These are phyloP conservation scores for Rhopalosiphum nymphaeae DNA, from an alignment of 2,888 invertebrate genomes.

Conservation along the genomic window DNA sequence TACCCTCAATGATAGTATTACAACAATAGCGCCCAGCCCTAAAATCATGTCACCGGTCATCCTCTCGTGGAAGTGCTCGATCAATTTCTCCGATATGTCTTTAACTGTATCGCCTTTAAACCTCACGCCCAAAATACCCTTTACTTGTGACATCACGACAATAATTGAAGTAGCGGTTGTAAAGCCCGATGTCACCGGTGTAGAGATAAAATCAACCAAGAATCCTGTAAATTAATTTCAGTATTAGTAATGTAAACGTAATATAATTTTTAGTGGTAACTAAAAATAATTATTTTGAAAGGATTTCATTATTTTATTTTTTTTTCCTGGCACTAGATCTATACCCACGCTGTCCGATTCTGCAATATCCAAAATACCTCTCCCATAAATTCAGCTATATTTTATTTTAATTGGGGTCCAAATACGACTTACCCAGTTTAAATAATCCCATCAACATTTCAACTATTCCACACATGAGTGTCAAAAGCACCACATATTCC, in stretches of 20 bases:
- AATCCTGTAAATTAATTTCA: constrained; percentile 75
- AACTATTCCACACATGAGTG: constrained; percentile 83
- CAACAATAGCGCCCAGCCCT: constrained; percentile 77
- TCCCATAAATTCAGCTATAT: neutral
- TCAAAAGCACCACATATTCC: constrained; percentile 81
- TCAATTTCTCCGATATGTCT: constrained; percentile 74
- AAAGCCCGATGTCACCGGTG: constrained; percentile 86
- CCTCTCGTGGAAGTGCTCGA: constrained; percentile 72
- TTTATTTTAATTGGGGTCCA: neutral
- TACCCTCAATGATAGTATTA: constrained; percentile 80
- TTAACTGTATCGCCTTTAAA: constrained; percentile 79
- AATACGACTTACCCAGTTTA: constrained; percentile 77
- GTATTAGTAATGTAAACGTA: neutral
- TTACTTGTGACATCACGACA: constrained; percentile 81
- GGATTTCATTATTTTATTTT: neutral
- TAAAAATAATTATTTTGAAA: neutral
- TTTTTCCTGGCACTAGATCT: neutral
- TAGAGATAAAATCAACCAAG: constrained; percentile 86
- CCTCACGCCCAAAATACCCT: constrained; percentile 79
- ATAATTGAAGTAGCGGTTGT: constrained; percentile 87
- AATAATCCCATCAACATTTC: constrained; percentile 85
- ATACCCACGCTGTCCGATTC: neutral
- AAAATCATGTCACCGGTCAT: constrained; percentile 77
- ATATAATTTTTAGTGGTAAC: neutral
- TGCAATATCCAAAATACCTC: neutral